Evolutionary conservation across 2,888 invertebrate species (phyloP).

Genomic region (Arrhopalites spinosus): DNA sequence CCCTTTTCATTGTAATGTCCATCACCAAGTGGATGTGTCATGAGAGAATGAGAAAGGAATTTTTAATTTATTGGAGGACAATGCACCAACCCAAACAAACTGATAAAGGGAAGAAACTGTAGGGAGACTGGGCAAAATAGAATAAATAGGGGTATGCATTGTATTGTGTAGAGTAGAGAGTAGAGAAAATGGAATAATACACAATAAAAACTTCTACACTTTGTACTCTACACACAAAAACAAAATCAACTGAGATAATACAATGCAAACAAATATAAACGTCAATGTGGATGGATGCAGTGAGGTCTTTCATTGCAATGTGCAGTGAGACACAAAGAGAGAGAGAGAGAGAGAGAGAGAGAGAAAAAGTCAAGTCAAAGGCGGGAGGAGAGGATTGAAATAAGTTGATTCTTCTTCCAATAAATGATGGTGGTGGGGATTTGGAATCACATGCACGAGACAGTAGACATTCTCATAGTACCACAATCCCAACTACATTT

Average conservation of each 20-base stretch:
- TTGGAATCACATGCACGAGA: background rate
- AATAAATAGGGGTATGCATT: too few relatives aligned
- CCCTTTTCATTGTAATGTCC: too few relatives aligned
- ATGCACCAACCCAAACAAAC: too few relatives aligned
- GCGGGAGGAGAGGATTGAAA: background rate
- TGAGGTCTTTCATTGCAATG: too few relatives aligned
- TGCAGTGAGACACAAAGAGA: background rate
- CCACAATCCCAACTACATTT: background rate
- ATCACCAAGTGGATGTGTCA: too few relatives aligned
- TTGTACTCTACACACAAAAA: background rate
- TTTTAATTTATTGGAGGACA: too few relatives aligned
- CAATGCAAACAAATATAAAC: conserved; percentile 19
- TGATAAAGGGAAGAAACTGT: too few relatives aligned
- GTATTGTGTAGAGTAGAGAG: too few relatives aligned
- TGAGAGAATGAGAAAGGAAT: too few relatives aligned
- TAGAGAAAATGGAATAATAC: too few relatives aligned
- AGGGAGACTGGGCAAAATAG: too few relatives aligned
- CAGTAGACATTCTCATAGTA: background rate
- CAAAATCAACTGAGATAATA: background rate
- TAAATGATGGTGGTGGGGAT: conserved; percentile 11
- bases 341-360: background rate
- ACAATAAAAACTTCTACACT: too few relatives aligned
- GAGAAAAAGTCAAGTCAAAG: background rate
- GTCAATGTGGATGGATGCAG: background rate
- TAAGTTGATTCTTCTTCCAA: conserved; percentile 18